phyloP scores from a whole-genome alignment of 1,140 invertebrate species.

The Heliothis subflexa region DNA sequence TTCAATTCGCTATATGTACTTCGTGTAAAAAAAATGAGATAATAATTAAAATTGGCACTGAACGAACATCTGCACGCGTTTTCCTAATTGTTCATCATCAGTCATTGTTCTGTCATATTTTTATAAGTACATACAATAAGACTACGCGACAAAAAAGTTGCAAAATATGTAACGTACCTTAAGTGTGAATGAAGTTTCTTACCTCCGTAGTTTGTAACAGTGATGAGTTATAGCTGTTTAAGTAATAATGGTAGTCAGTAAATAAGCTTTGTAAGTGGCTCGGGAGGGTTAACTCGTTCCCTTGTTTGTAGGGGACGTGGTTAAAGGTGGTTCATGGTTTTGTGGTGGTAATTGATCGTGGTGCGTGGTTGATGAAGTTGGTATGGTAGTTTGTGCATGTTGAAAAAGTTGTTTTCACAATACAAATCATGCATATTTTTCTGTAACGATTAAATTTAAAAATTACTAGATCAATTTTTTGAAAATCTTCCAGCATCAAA shows the following conservation, averaged over 20 bases:
- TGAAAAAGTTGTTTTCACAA: too few species aligned
- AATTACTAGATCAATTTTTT: too few species aligned
- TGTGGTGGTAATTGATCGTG: background rate
- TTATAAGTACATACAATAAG: too few species aligned
- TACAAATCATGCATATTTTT: too few species aligned
- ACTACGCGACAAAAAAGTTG: background rate
- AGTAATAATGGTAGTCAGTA: constrained; percentile 32
- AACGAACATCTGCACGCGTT: too few species aligned
- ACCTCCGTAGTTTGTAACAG: background rate
- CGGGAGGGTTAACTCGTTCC: constrained; percentile 18
- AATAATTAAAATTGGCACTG: too few species aligned
- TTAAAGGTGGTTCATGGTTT: background rate
- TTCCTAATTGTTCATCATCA: too few species aligned
- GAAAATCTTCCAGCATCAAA: too few species aligned
- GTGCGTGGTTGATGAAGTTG: background rate
- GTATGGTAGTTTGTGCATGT: background rate
- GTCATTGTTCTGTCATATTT: too few species aligned
- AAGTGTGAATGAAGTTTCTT: constrained; percentile 14
- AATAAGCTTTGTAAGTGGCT: constrained; percentile 21
- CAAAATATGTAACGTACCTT: background rate
- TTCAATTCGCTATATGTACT: too few species aligned
- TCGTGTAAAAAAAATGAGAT: too few species aligned
- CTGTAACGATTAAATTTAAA: too few species aligned
- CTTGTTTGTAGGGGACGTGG: constrained; percentile 10
- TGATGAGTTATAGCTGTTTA: constrained; percentile 38